phyloP scores from a whole-genome alignment of 2,888 invertebrate species.

The Xylophagus ater region DNA sequence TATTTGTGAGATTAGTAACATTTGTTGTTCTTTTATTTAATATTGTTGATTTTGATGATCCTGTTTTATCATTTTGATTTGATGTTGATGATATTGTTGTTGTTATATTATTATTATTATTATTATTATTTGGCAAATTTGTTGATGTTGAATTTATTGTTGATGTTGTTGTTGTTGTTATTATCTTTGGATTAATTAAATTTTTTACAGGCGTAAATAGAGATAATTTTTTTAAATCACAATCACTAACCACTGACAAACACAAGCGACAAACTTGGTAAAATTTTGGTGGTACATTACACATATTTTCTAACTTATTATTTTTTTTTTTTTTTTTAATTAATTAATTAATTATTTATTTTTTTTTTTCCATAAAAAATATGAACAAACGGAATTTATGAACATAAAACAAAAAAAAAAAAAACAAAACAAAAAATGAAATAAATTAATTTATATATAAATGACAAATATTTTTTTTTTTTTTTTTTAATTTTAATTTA shows the following conservation, averaged over 20 bases:
- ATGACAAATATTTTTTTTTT: no score
- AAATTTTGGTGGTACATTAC: conserved; percentile 85
- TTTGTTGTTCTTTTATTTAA: conserved; percentile 1
- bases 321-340: no score
- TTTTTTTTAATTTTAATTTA: no score
- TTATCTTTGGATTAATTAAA: conserved; percentile 18
- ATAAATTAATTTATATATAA: no score
- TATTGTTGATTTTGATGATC: conserved; percentile 4
- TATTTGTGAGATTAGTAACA: conserved; percentile 2
- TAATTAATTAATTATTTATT: no score
- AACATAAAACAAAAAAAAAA: no score
- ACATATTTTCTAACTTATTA: conserved; percentile 78
- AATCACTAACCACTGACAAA: conserved; percentile 66
- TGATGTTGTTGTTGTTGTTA: conserved; percentile 20
- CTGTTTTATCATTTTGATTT: conserved; percentile 5
- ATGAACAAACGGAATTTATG: no score
- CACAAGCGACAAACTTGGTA: conserved; percentile 89
- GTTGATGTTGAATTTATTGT: conserved; percentile 21
- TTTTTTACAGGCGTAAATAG: conserved; percentile 26
- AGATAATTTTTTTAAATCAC: conserved; percentile 56
- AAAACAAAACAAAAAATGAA: no score
- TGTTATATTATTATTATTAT: conserved; percentile 14
- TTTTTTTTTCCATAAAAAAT: no score
- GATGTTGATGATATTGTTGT: conserved; percentile 11
- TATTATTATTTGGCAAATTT: conserved; percentile 15